Conservation (phyloP, 2,797 vertebrate genomes). For the Cyprinella venusta region DNA sequence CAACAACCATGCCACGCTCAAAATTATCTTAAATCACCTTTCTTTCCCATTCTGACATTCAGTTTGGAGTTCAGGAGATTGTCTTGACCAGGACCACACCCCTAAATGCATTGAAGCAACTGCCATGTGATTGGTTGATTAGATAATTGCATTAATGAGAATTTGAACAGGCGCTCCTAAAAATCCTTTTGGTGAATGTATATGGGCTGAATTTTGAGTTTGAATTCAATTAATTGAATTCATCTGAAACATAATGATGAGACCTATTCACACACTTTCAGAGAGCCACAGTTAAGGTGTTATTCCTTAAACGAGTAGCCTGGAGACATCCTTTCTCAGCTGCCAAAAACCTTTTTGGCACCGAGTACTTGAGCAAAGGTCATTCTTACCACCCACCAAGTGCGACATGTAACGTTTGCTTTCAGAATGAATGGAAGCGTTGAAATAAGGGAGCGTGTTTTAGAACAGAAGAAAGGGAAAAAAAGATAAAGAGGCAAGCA, state of each 20-base stretch:
- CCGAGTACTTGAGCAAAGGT: not conserved
- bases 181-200: too few relatives aligned
- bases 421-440: not conserved
- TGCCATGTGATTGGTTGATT: too few relatives aligned
- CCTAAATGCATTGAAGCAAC: too few relatives aligned
- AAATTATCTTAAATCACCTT: too few relatives aligned
- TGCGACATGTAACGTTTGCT: not conserved
- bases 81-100: too few relatives aligned
- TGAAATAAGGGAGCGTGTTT: not conserved
- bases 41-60: too few relatives aligned
- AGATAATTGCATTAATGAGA: too few relatives aligned
- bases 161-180: too few relatives aligned
- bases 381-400: constrained; percentile 11
- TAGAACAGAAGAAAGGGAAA: not conserved
- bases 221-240: not conserved
- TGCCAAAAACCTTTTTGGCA: constrained; percentile 24
- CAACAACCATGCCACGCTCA: too few relatives aligned
- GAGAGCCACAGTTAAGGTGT: constrained; percentile 2
- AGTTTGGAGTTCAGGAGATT: too few relatives aligned
- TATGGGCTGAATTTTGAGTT: not conserved
- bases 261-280: not conserved
- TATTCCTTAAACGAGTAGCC: constrained; percentile 18
- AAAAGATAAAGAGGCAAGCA: not conserved
- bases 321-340: not conserved
- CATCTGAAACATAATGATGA: not conserved